Evolutionary conservation across 2,888 invertebrate genomes (phyloP).

Genomic region (Zele albiditarsus): DNA sequence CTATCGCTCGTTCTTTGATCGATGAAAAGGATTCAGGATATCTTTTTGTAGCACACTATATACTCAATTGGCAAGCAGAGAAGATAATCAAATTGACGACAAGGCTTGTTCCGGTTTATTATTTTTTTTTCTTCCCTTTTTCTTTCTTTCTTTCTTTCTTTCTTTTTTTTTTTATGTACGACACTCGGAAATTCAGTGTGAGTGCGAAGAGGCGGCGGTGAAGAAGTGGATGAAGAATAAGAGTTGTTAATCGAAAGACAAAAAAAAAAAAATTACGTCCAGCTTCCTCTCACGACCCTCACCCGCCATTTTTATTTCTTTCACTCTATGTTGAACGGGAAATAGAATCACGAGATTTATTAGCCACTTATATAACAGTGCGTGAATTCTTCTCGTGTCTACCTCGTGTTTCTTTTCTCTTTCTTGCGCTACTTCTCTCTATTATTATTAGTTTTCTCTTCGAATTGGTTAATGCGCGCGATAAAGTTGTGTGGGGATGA

Average conservation of each 20-base stretch:
- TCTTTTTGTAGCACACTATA: slow-evolving; percentile 31
- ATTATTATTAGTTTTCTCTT: background rate
- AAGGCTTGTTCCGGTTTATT: slow-evolving; percentile 1
- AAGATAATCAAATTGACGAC: slow-evolving; percentile 39
- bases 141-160: background rate
- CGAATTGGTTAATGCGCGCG: background rate
- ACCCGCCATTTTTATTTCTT: slow-evolving; percentile 8
- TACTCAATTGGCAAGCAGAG: slow-evolving; percentile 32
- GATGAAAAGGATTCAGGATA: slow-evolving; percentile 27
- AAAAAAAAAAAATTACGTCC: slow-evolving; percentile 10
- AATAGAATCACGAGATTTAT: slow-evolving; percentile 44
- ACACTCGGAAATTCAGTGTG: slow-evolving; percentile 21
- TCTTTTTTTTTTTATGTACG: background rate
- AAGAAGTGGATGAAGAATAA: slow-evolving; percentile 12
- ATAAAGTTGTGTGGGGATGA: background rate
- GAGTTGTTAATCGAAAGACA: slow-evolving; percentile 40
- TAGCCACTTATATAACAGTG: slow-evolving; percentile 21
- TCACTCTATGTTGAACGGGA: slow-evolving; percentile 29
- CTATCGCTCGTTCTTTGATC: slow-evolving; percentile 7
- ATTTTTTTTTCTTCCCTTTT: background rate
- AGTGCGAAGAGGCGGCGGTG: background rate
- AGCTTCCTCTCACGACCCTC: slow-evolving; percentile 4
- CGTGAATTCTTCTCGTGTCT: slow-evolving; percentile 10
- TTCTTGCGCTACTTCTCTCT: background rate
- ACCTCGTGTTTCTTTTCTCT: slow-evolving; percentile 5